These are phyloP conservation scores for Eurystomus glaucurus DNA, from an alignment of 2,797 vertebrate genomes.

Conservation along the genomic window DNA sequence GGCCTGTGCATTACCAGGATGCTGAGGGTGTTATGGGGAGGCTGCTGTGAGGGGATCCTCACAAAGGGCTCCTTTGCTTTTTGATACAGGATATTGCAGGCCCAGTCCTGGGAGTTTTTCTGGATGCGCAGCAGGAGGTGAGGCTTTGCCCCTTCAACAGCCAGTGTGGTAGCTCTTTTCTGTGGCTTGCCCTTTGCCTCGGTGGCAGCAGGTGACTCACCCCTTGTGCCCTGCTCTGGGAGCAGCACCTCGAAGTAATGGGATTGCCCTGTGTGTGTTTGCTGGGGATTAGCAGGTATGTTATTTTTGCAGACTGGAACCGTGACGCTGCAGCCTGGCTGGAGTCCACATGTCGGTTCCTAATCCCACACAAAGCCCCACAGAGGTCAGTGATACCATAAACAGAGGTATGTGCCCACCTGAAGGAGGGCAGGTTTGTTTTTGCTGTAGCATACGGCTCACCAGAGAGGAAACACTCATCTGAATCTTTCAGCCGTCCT, in stretches of 20 bases:
- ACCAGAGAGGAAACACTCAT: not conserved
- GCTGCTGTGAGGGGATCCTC: not conserved
- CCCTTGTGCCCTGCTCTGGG: not conserved
- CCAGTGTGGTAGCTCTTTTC: not conserved
- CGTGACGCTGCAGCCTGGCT: not conserved
- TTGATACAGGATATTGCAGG: not conserved
- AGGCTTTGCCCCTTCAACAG: not conserved
- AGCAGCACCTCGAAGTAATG: not conserved
- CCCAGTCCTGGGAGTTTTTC: not conserved
- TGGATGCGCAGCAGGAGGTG: not conserved
- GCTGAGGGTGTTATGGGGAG: not conserved
- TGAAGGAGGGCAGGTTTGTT: not conserved
- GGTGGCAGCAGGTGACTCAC: not conserved
- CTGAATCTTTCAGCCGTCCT: not conserved
- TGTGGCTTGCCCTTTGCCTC: accelerated
- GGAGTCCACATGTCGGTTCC: not conserved
- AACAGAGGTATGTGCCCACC: not conserved
- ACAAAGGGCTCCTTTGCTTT: not conserved
- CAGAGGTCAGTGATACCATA: not conserved
- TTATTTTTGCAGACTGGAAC: conserved; percentile 33
- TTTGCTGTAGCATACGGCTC: not conserved
- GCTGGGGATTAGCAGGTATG: conserved; percentile 19
- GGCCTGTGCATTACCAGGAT: not conserved
- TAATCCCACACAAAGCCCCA: not conserved
- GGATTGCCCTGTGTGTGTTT: not conserved